These are phyloP conservation scores for Aegypius monachus DNA, from an alignment of 2,113 vertebrate species.

Conservation along the genomic window DNA sequence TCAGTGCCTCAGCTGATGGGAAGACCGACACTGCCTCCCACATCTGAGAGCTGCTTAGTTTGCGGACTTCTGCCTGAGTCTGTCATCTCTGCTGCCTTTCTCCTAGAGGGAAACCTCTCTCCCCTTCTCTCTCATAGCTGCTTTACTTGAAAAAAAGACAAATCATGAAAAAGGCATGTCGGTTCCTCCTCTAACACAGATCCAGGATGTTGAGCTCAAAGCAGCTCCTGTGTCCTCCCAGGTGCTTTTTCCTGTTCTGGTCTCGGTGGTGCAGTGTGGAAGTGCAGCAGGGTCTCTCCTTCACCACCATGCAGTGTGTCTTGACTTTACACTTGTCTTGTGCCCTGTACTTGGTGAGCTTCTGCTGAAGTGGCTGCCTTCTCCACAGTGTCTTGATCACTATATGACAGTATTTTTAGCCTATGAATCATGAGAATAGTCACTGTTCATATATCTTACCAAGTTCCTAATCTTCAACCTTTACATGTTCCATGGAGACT, in stretches of 20 bases:
- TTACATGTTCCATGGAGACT: fast-evolving
- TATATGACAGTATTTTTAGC: neutral
- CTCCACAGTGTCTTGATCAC: fast-evolving
- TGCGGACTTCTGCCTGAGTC: neutral
- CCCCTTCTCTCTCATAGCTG: neutral
- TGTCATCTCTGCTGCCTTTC: neutral
- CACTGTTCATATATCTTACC: neutral
- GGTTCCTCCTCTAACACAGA: neutral
- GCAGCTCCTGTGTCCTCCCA: neutral
- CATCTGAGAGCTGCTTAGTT: neutral
- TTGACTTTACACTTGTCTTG: fast-evolving
- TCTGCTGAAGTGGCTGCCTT: neutral
- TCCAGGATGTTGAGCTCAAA: neutral
- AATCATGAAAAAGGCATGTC: neutral
- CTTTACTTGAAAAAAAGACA: neutral
- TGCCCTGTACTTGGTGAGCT: neutral
- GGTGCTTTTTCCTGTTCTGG: too few relatives aligned
- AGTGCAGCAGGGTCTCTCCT: neutral
- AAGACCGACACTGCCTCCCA: fast-evolving
- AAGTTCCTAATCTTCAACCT: neutral
- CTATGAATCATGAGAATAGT: neutral
- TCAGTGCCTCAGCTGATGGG: neutral
- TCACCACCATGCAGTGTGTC: fast-evolving
- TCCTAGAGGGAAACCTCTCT: neutral
- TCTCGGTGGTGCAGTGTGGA: neutral